Conservation (phyloP, 2,888 invertebrate genomes). For the Synergus laeviventris region DNA sequence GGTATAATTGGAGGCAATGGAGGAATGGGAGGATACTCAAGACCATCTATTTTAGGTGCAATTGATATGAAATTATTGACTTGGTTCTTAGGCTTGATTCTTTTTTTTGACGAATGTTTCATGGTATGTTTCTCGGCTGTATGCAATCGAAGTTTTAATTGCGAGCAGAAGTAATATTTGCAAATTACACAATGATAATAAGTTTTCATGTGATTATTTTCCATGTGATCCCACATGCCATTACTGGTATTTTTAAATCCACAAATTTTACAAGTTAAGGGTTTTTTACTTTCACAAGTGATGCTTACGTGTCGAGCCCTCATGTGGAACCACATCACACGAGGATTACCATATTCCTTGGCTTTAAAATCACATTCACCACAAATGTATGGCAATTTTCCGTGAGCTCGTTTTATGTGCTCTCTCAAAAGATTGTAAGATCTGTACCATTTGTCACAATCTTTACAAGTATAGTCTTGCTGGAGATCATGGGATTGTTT, state of each 20-base stretch:
- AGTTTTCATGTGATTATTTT: slow-evolving; percentile 7
- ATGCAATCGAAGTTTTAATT: neutral
- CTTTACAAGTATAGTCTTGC: neutral
- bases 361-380: slow-evolving; percentile 26
- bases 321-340: slow-evolving; percentile 28
- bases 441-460: slow-evolving; percentile 55
- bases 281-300: neutral
- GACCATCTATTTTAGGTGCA: neutral
- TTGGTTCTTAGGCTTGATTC: neutral
- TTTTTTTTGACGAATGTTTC: neutral
- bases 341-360: slow-evolving; percentile 2
- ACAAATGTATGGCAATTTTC: slow-evolving; percentile 43
- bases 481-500: neutral
- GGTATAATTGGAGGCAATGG: neutral
- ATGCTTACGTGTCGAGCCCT: slow-evolving; percentile 10
- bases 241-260: neutral
- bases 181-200: neutral
- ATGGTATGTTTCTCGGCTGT: neutral
- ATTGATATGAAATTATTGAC: neutral
- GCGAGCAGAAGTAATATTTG: neutral
- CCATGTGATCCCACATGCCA: slow-evolving; percentile 27
- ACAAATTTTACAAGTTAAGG: slow-evolving; percentile 23
- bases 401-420: slow-evolving; percentile 56
- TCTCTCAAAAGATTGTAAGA: slow-evolving; percentile 50
- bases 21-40: neutral